Evolutionary conservation across 1,140 invertebrate species (phyloP), one percentile per base, ranked within the genome.

Genomic region (Pollicipes pollicipes): DNA sequence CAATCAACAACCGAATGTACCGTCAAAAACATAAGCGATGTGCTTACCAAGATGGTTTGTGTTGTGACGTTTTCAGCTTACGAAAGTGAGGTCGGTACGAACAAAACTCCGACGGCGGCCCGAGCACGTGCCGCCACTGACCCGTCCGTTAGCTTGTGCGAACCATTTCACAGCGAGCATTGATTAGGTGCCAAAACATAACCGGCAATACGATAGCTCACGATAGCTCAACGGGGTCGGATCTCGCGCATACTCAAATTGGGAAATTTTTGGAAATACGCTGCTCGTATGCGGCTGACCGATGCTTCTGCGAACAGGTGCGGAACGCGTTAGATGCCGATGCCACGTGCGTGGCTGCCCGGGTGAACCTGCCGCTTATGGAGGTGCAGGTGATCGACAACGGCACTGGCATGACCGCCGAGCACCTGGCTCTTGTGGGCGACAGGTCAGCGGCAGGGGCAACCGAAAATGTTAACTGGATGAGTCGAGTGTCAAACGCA

Each of bases 301-400:
- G n/a, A 13, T 31, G 45, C 27, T 28, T 58, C 67, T 67, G 71
- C 74, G 80, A 80, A 68, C 73, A 85, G 84, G 81, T 85, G n/a
- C 81, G 85, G 70, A 88, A 88, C 78, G 80, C 84, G 64, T 76
- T 88, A 70, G 86, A 88, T 80, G 85, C 86, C 63, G 79, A 81
- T 70, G 81, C 85, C 8, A 83, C 81, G 29, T 84, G 84, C 45
- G 82, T 88, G 70, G 85, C 85, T 64, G 79, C 87, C 64, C 78
- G 86, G 75, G 73, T 88, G 17, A 80, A 86, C 76, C 77, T 87
- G 31, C 72, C 79, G 66, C 82, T 80, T 71, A 83, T 82, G 75
- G 82, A 81, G 73, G 80, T 88, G 71, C 85, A 87, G 81, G 84
- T 88, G 17, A 80, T 87, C 66, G 87, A 88, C 74, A 87, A 88